These are phyloP conservation scores for Petrolisthes manimaculis DNA, from an alignment of 2,888 invertebrate genomes.

Conservation along the genomic window DNA sequence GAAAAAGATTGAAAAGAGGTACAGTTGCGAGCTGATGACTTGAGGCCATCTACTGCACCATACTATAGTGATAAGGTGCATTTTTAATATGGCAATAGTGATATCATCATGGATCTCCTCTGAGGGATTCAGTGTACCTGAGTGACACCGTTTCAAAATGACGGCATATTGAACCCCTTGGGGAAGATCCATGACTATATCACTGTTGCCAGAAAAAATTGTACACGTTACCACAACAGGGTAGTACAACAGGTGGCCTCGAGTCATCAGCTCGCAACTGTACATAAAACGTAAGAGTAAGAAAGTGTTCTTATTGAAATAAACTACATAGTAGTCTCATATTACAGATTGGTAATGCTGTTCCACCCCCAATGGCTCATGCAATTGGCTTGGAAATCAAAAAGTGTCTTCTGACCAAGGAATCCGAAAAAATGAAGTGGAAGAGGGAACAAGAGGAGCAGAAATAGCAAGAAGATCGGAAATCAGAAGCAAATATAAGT, in stretches of 20 bases:
- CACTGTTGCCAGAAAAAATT: neutral
- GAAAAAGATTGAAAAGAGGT: too few species aligned
- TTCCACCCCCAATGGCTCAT: conserved; percentile 84
- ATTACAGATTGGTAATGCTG: conserved; percentile 82
- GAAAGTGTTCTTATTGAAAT: neutral
- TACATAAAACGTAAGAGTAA: neutral
- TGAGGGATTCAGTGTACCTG: too few species aligned
- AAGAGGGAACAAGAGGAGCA: neutral
- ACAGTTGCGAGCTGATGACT: too few species aligned
- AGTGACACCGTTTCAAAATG: too few species aligned
- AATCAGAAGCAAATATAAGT: neutral
- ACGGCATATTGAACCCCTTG: too few species aligned
- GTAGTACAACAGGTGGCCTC: too few species aligned
- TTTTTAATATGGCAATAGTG: too few species aligned
- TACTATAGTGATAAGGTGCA: too few species aligned
- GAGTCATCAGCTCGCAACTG: too few species aligned
- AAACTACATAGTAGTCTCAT: neutral
- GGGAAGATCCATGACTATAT: too few species aligned
- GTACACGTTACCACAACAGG: neutral
- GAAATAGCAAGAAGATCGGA: neutral
- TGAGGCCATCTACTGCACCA: too few species aligned
- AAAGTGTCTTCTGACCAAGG: conserved; percentile 69
- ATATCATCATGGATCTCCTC: too few species aligned
- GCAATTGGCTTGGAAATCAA: conserved; percentile 82
- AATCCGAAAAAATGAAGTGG: neutral